Base-by-base conservation (phyloP, 2,888 invertebrate genomes). In the Ophion ellenae region DNA sequence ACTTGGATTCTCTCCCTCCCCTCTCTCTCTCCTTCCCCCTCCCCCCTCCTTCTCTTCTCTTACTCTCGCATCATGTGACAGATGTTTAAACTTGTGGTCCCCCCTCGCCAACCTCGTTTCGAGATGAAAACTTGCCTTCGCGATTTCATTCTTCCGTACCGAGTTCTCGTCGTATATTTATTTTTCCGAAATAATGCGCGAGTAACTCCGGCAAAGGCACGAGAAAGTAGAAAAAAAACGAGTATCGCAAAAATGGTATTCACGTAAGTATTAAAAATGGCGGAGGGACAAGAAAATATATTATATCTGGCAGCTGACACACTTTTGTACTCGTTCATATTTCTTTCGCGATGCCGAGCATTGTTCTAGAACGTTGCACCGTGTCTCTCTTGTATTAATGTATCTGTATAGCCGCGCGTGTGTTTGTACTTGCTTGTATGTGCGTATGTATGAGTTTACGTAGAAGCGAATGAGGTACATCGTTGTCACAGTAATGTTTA, bases 401-500 rank as follows among this genome's bases (percentile, higher is more conserved):
- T 20, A 20, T 61, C 20, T 20, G 9, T 61, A 61, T 2, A 61
- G 17, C 10, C 17, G 14, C 5, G 17, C 53, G 17, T 53, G 53
- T 53, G 53, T 53, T 53, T 47, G 47, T 14, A 14, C 14, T 47
- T 53, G 14, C 53, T 53, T 17, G 47, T 20, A 28, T 11, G 7
- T 63, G 63, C n/a, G 36, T 17, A 7, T 40, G 61, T 40, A 47
- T 61, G 61, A n/a, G 64, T 47, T 32, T 57, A 45, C 67, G 74
- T 81, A 53, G 17, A 61, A 24, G 24, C 47, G 66, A 81, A 61
- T 36, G 84, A 73, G 47, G 64, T 59, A 59, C 77, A 66, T 83
- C 83, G 71, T 78, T 77, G 83, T 78, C 73, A 66, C 53, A 40
- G 81, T 81, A 85, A 85, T 85, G 84, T 81, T 85, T 85, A 81